These are phyloP conservation scores for Pentalonia nigronervosa DNA, from an alignment of 1,140 invertebrate genomes.

Conservation along the genomic window DNA sequence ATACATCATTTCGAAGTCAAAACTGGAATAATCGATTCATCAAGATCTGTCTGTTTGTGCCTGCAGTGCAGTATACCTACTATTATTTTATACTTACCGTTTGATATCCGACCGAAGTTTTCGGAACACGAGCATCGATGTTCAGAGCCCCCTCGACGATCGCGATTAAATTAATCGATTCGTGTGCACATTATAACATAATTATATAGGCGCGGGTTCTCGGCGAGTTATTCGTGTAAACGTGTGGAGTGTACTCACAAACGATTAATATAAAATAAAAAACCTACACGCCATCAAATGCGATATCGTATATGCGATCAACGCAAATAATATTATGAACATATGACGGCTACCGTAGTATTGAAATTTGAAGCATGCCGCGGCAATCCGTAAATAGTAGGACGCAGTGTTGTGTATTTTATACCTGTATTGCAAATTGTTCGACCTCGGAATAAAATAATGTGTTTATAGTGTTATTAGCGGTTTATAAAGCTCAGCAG, in stretches of 20 bases:
- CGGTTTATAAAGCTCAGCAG: background rate
- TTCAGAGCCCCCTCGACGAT: background rate
- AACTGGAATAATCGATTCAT: background rate
- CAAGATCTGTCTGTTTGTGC: background rate
- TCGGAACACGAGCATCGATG: background rate
- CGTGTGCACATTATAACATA: background rate
- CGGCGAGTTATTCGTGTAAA: background rate
- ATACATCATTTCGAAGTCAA: background rate
- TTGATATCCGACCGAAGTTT: background rate
- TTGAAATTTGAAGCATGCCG: background rate
- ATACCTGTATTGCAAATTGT: background rate
- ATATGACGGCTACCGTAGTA: background rate
- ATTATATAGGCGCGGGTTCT: background rate
- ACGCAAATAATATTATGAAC: background rate
- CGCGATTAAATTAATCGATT: slow-evolving; percentile 4
- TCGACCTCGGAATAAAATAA: background rate
- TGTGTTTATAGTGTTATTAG: background rate
- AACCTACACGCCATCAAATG: background rate
- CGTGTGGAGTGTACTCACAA: background rate
- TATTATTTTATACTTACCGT: background rate
- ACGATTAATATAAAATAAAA: background rate
- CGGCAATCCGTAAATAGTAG: background rate
- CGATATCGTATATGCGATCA: background rate
- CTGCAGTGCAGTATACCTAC: background rate
- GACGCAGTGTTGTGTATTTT: background rate